phyloP scores from a whole-genome alignment of 2,113 vertebrate species.

The Actenoides hombroni region DNA sequence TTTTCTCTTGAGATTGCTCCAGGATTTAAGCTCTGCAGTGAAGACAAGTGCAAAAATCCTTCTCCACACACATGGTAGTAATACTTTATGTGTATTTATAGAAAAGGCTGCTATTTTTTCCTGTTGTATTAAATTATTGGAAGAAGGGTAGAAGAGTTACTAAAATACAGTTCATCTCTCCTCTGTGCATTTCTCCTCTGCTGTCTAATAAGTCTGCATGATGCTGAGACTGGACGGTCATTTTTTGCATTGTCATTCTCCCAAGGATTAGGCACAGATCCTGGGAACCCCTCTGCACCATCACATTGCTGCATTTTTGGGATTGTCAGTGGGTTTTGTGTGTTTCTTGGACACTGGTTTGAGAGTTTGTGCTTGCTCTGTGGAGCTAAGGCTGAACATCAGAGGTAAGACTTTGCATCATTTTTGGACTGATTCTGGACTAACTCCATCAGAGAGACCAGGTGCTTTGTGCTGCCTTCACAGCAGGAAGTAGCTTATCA shows the following conservation, averaged over 20 bases:
- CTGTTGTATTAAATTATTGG: neutral
- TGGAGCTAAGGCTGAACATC: neutral
- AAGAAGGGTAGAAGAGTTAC: neutral
- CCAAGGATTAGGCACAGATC: neutral
- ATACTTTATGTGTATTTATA: constrained; percentile 26
- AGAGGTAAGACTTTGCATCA: neutral
- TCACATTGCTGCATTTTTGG: fast-evolving
- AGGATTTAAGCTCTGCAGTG: constrained; percentile 26
- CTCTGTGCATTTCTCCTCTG: neutral
- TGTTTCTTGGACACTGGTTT: neutral
- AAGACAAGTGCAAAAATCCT: constrained; percentile 25
- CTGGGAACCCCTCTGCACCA: neutral
- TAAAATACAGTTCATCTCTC: neutral
- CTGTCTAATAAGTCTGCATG: neutral
- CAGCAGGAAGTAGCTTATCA: neutral
- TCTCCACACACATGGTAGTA: constrained; percentile 16
- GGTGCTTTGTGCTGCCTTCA: neutral
- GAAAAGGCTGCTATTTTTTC: constrained; percentile 20
- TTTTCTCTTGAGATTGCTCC: neutral
- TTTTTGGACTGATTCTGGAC: neutral
- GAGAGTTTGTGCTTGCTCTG: neutral
- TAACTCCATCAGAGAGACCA: neutral
- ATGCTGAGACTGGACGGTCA: neutral
- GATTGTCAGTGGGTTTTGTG: neutral
- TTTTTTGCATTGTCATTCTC: neutral